Base-by-base conservation (phyloP, 2,113 vertebrate species). In the Bos indicus region DNA sequence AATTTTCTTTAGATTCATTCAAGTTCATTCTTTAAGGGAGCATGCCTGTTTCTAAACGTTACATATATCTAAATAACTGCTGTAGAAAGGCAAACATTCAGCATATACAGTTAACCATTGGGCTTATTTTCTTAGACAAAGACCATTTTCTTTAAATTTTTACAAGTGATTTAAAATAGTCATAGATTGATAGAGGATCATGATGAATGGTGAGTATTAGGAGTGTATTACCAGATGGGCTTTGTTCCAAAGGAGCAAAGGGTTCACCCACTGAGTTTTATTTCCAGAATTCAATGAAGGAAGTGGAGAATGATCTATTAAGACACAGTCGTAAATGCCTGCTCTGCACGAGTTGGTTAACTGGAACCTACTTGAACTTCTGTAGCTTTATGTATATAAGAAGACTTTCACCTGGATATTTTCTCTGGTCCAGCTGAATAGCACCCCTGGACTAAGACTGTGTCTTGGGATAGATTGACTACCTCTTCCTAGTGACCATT, bases 141-240 rank as follows among this genome's bases (percentile, higher is more conserved):
- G 10, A 21, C 40, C 0, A 2, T 54, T 82, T 91, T 33, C 19
- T 90, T 96, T 93, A 88, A 97, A 93, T 81, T 94, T 96, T 98
- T 93, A 90, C 9, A 85, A 56, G 14, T 77, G 33, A 67, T 48
- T 95, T 85, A 87, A 80, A 91, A 23, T 90, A 36, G 88, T n/a
- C 54, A 8, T 19, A 13, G 33, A n/a, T 94, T 6, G 13, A 77
- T 67, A 90, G 60, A 94, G 5, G 8, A 7, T 26, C 54, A 6
- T 95, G 87, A 89, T 30, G n/a, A 96, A 95, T 60, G 46, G 30
- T 71, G 52, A 21, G 93, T 52, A 67, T 94, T 83, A 95, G 30
- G n/a, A 62, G 1, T 74, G 0, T 84, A 80, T 87, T 90, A 43
- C 8, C 36, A 88, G 23, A 26, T 60, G 15, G 30, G 19, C 46